Base-by-base conservation (phyloP, 1,140 invertebrate species). In the Hylaeus volcanicus region DNA sequence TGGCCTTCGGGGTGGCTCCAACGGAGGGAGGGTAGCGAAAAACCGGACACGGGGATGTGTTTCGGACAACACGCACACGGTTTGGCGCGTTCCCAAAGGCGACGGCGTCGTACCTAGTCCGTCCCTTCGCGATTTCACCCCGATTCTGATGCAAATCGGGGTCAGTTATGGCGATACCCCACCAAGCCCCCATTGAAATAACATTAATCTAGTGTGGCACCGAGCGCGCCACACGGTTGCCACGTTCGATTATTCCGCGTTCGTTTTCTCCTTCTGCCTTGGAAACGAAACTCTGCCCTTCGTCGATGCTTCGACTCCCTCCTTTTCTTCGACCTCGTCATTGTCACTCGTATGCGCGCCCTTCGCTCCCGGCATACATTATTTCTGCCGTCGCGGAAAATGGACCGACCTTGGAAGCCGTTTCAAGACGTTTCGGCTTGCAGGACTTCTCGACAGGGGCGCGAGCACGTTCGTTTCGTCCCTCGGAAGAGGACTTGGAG, bases 171-270 rank as follows among this genome's bases (percentile, higher is more conserved):
- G 81, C 87, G 85, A 87, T 84, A 82, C 66, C 84, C 61, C 69
- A 5, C 26, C 26, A 2, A 12, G 58, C n/a, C 74, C 48, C 82
- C 86, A 90, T 90, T 88, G 89, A 89, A 90, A 90, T 88, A 89
- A 89, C 89, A 90, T 90, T 90, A 90, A 90, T 90, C 89, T 87
- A 88, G 76, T 85, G 89, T 89, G 89, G 89, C 88, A 89, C 76
- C 69, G 78, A 81, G 82, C 82, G 74, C 78, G 75, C 69, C 80
- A 37, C 71, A 82, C 85, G 74, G 78, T 79, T 89, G 89, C 87
- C 88, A 84, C 86, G 79, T 85, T 86, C 81, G 86, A 90, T 90
- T 87, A 89, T 88, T 77, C 84, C 53, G 6, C 2, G 41, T 48
- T 11, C 70, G 15, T 39, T 66, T n/a, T 63, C 58, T 56, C 37